Conservation (phyloP, 1,140 invertebrate species). For the Listronotus oregonensis region DNA sequence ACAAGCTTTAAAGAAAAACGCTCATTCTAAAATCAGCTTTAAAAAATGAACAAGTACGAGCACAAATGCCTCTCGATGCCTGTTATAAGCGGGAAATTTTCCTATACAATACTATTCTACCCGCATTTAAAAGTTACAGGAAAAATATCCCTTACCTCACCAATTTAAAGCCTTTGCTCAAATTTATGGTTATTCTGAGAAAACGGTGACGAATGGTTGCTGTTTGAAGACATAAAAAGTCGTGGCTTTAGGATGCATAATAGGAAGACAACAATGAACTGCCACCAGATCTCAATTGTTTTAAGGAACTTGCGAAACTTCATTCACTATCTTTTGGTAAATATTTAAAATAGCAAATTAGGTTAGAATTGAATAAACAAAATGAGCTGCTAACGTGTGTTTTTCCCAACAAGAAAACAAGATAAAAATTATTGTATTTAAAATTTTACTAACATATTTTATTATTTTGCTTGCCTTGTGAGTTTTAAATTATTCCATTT, state of each 20-base stretch:
- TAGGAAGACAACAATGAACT: slow-evolving; percentile 7
- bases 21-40: not conserved
- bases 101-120: slow-evolving; percentile 12
- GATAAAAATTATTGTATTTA: too few relatives aligned
- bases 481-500: too few relatives aligned
- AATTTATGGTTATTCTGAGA: not conserved
- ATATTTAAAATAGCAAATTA: too few relatives aligned
- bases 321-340: too few relatives aligned
- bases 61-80: not conserved
- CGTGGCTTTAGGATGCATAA: slow-evolving; percentile 4
- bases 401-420: too few relatives aligned
- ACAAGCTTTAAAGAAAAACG: too few relatives aligned
- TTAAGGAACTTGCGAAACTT: slow-evolving; percentile 21
- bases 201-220: slow-evolving; percentile 17
- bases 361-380: too few relatives aligned
- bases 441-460: too few relatives aligned
- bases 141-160: not conserved
- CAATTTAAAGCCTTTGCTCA: slow-evolving; percentile 7
- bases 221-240: slow-evolving; percentile 27
- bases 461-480: too few relatives aligned
- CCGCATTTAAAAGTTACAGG: slow-evolving; percentile 6
- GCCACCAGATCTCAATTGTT: not conserved
- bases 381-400: too few relatives aligned
- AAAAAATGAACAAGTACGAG: slow-evolving; percentile 7
- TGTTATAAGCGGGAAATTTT: slow-evolving; percentile 10